Evolutionary conservation across 2,888 invertebrate genomes (phyloP), one percentile per base, ranked within the genome.

Genomic region (Fissipunctia ypsillon): DNA sequence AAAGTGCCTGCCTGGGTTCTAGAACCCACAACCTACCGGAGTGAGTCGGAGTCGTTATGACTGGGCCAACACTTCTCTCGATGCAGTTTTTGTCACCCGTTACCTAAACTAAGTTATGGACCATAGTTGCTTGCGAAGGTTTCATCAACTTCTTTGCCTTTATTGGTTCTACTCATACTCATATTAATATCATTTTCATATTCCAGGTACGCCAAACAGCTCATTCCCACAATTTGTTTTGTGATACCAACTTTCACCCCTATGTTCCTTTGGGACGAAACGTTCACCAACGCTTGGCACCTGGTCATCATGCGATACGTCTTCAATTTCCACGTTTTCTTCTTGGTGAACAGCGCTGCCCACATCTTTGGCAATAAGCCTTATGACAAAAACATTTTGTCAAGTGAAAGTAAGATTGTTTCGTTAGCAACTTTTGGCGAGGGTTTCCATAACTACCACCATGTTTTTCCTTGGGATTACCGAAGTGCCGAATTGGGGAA

Each of bases 291-390:
- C 80, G 85, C 94, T 1, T 94, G 93, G 92, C 90, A 93, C 73
- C 87, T 94, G 0, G 89, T 87, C n/a, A 93, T 96, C 60, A 88
- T 97, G 65, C 94, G 97, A 41, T 97, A 97, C 89, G 93, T 95
- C 38, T 89, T 96, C 70, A 95, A 95, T 6, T 94, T 97, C 52
- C 96, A 97, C 90, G 93, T 95, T 3, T 88, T 89, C 19, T 97
- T 97, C 97, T 91, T 97, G 28, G 97, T 97, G n/a, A 97, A 97
- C 93, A 97, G 97, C 84, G 96, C 96, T 16, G 97, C 97, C 12
- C 97, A 97, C 88, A 85, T 93, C 35, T 94, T 93, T 90, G 96
- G 96, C 0, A 91, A 90, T 72, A 94, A 92, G 63, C 95, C 96
- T 9, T 96, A 96, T 76, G 95, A 97, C 68, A 91, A 88, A 78